Evolutionary conservation across 2,888 invertebrate species (phyloP).

Genomic region (Cynaeus angustus): DNA sequence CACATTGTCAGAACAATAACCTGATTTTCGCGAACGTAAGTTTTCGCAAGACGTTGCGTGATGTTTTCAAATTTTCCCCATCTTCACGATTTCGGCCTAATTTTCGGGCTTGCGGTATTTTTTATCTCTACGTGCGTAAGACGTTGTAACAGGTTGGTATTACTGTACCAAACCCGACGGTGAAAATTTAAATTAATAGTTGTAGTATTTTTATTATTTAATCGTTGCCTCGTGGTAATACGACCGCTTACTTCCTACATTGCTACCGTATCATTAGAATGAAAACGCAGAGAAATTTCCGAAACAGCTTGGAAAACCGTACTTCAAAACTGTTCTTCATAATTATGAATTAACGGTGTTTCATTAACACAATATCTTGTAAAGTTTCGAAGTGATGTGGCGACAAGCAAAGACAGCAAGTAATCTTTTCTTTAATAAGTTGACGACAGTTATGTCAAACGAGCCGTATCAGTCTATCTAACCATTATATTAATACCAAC

Average conservation of each 20-base stretch:
- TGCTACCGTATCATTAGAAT: constrained; percentile 1
- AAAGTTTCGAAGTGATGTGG: constrained; percentile 3
- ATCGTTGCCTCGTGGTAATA: background rate
- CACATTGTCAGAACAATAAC: constrained; percentile 10
- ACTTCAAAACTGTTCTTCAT: background rate
- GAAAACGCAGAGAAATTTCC: background rate
- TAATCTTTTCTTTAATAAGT: constrained; percentile 10
- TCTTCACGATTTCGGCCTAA: constrained; percentile 2
- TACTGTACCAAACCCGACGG: background rate
- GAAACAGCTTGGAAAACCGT: background rate
- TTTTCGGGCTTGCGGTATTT: background rate
- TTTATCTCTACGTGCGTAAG: background rate
- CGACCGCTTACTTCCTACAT: background rate
- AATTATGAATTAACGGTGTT: background rate
- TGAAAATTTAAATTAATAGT: constrained; percentile 1
- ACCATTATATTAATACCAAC: constrained; percentile 26
- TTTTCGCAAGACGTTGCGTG: constrained; percentile 2
- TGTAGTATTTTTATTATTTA: background rate
- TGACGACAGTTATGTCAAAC: constrained; percentile 38
- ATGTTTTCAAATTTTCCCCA: background rate
- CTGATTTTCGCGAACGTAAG: background rate
- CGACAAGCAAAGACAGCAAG: constrained; percentile 13
- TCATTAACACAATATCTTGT: constrained; percentile 9
- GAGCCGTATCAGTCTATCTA: constrained; percentile 37
- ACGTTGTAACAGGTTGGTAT: constrained; percentile 2